Percentiles rank a stretch among this genome's conserved stretches.
Conservation (phyloP, 2,888 invertebrate species). For the Boloria euphrosyne region DNA sequence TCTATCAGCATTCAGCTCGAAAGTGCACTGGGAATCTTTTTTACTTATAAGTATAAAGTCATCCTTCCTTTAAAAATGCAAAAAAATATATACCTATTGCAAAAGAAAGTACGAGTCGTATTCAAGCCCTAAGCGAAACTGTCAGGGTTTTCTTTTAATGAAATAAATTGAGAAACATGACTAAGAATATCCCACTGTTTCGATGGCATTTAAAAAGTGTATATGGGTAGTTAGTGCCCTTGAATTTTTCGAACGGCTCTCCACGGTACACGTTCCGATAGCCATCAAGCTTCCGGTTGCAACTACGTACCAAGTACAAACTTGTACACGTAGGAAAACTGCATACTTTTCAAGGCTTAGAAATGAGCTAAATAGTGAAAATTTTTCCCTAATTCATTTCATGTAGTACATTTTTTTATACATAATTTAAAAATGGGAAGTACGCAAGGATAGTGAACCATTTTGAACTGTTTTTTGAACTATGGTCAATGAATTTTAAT, state of each 20-base stretch:
- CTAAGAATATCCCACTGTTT: background rate
- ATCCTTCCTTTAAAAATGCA: no score
- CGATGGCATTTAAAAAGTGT: slow-evolving; percentile 10
- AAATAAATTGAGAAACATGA: background rate
- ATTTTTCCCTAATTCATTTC: background rate
- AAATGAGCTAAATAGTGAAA: background rate
- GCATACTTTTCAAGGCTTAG: background rate
- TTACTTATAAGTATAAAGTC: no score
- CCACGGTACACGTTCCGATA: slow-evolving; percentile 26
- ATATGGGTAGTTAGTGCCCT: slow-evolving; percentile 17
- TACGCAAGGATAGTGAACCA: no score
- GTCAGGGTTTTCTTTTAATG: slow-evolving; percentile 4
- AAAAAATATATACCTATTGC: no score
- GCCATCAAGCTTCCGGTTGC: slow-evolving; percentile 20
- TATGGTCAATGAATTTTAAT: no score
- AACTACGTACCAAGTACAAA: background rate
- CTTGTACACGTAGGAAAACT: background rate
- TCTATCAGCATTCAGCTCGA: no score
- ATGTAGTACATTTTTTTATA: no score
- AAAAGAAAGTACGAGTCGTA: no score
- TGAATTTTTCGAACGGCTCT: slow-evolving; percentile 23
- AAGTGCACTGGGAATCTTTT: no score
- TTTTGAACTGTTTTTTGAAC: no score
- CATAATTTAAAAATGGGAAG: no score
- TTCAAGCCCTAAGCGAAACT: background rate